Percentiles rank a stretch among this genome's conserved stretches.
Conservation (phyloP, 2,113 vertebrate genomes). For the Geococcyx californianus region DNA sequence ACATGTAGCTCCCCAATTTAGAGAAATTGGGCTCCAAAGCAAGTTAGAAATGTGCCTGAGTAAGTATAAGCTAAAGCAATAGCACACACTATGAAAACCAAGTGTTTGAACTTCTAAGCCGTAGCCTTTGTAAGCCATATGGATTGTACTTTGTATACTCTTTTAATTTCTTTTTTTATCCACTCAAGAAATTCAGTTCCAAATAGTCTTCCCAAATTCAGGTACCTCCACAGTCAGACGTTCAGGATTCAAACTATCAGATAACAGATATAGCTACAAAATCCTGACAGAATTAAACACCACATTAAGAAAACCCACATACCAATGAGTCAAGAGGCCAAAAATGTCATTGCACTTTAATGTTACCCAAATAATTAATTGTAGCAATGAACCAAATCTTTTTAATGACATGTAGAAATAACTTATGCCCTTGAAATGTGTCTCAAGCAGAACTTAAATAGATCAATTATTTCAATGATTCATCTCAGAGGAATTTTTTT, state of each 20-base stretch:
- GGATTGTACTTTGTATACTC: not conserved
- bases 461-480: slow-evolving; percentile 62
- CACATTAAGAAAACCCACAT: slow-evolving; percentile 9
- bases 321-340: not conserved
- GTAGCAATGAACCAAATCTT: not conserved
- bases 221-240: not conserved
- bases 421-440: slow-evolving; percentile 54
- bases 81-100: not conserved
- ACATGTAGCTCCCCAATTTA: not conserved
- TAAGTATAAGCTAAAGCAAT: not conserved
- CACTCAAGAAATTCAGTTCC: not conserved
- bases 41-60: not conserved
- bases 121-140: not conserved
- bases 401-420: slow-evolving; percentile 56
- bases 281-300: not conserved
- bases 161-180: not conserved
- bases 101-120: not conserved
- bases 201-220: not conserved
- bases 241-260: not conserved
- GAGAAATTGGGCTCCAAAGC: not conserved
- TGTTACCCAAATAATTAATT: slow-evolving; percentile 50
- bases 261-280: not conserved
- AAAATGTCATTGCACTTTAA: slow-evolving; percentile 22
- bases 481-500: not conserved
- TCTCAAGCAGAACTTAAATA: slow-evolving; percentile 46